These are phyloP conservation scores for Conomelus anceps DNA, from an alignment of 2,888 invertebrate species.

Conservation along the genomic window DNA sequence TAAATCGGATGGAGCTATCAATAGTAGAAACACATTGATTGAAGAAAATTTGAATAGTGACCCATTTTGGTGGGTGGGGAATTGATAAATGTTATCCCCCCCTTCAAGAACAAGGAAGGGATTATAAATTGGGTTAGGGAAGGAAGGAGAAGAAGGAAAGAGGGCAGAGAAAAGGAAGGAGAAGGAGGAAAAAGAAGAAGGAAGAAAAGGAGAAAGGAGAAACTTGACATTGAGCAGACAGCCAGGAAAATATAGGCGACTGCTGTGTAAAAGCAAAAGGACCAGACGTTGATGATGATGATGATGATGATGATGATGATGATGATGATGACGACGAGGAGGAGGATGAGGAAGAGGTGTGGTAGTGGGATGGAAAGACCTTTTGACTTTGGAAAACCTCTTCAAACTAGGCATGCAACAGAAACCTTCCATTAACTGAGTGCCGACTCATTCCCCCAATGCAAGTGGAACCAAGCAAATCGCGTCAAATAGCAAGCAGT, in stretches of 20 bases:
- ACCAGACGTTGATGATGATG: not conserved
- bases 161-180: not conserved
- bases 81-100: too few species aligned
- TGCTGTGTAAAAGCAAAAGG: not conserved
- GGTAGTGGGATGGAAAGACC: not conserved
- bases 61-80: too few species aligned
- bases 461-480: not conserved
- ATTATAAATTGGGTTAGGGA: not conserved
- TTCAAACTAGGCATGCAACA: not conserved
- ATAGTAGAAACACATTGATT: too few species aligned
- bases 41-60: too few species aligned
- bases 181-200: not conserved
- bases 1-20: too few species aligned
- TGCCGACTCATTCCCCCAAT: not conserved
- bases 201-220: not conserved
- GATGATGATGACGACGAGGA: not conserved
- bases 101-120: too few species aligned
- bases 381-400: not conserved
- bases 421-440: not conserved
- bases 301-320: not conserved
- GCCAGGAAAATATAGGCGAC: not conserved
- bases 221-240: not conserved
- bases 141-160: too few species aligned
- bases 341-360: not conserved
- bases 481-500: too few species aligned